Percentiles rank a stretch among this genome's conserved stretches.
Conservation (phyloP, 2,888 invertebrate genomes). For the Lepidochrysops patricia region DNA sequence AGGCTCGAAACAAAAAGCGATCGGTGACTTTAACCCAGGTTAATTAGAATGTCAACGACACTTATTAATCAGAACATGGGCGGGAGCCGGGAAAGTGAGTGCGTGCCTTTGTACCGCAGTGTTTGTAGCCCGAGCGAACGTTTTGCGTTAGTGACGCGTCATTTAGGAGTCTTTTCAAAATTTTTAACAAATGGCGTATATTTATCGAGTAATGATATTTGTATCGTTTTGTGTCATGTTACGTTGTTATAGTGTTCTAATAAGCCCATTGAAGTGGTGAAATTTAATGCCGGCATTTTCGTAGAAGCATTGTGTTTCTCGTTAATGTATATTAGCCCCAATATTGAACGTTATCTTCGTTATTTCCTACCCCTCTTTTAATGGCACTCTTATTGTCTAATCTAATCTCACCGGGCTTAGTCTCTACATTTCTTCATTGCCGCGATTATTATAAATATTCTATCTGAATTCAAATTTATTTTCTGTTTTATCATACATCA, state of each 20-base stretch:
- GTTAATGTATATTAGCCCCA: background rate
- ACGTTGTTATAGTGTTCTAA: background rate
- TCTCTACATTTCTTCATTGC: background rate
- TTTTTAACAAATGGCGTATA: slow-evolving; percentile 10
- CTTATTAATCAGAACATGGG: slow-evolving; percentile 60
- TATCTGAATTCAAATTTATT: slow-evolving; percentile 8
- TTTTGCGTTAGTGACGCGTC: slow-evolving; percentile 22
- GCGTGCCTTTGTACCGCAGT: slow-evolving; percentile 22
- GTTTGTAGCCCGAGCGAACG: slow-evolving; percentile 22
- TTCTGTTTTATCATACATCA: slow-evolving; percentile 15
- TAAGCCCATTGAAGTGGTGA: background rate
- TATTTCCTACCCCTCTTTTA: background rate
- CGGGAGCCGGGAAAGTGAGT: slow-evolving; percentile 14
- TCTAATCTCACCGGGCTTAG: background rate
- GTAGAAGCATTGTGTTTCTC: background rate
- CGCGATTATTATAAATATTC: slow-evolving; percentile 5
- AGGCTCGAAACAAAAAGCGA: slow-evolving; percentile 49
- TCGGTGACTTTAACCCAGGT: slow-evolving; percentile 59
- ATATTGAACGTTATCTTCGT: background rate
- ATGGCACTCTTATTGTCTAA: background rate
- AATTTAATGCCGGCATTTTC: background rate
- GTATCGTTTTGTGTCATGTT: background rate
- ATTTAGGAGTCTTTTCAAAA: slow-evolving; percentile 18
- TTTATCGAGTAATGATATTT: slow-evolving; percentile 4
- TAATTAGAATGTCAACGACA: slow-evolving; percentile 70